phyloP scores from a whole-genome alignment of 2,797 vertebrate genomes.

The Phylloscopus collybita region DNA sequence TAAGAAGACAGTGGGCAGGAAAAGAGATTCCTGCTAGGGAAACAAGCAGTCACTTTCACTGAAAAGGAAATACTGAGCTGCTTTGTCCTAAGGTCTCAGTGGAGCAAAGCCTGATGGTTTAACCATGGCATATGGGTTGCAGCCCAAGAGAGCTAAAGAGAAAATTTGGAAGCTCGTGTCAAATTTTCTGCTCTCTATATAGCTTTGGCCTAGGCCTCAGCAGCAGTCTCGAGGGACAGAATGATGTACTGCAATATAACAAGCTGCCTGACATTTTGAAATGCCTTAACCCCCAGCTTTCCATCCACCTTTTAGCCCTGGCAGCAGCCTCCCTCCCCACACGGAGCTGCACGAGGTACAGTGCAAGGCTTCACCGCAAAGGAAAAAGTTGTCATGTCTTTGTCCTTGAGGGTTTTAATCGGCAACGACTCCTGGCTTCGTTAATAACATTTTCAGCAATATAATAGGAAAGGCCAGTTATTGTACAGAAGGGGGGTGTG shows the following conservation, averaged over 20 bases:
- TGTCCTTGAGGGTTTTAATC: constrained; percentile 83
- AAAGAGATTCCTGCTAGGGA: constrained; percentile 33
- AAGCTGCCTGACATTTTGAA: constrained; percentile 83
- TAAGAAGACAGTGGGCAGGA: constrained; percentile 38
- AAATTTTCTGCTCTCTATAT: constrained; percentile 80
- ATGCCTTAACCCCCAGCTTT: constrained; percentile 64
- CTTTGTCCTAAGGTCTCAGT: constrained; percentile 53
- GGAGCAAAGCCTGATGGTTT: constrained; percentile 69
- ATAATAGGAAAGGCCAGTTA: constrained; percentile 24
- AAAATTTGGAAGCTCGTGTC: constrained; percentile 65
- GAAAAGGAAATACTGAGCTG: constrained; percentile 56
- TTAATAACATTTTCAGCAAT: constrained; percentile 58
- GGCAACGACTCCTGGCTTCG: constrained; percentile 45
- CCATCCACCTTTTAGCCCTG: constrained; percentile 31
- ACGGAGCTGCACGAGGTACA: neutral
- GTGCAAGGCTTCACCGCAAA: constrained; percentile 12
- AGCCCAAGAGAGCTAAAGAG: constrained; percentile 72
- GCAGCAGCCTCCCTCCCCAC: constrained; percentile 58
- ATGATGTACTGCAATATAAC: constrained; percentile 83
- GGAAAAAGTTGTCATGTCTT: constrained; percentile 66
- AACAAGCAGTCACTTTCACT: constrained; percentile 52
- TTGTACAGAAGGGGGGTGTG: neutral
- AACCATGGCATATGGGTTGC: constrained; percentile 78
- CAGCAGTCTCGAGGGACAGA: constrained; percentile 80
- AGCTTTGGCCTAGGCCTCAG: constrained; percentile 76